Conservation (phyloP, 2,797 vertebrate species). For the Gymnodraco acuticeps region DNA sequence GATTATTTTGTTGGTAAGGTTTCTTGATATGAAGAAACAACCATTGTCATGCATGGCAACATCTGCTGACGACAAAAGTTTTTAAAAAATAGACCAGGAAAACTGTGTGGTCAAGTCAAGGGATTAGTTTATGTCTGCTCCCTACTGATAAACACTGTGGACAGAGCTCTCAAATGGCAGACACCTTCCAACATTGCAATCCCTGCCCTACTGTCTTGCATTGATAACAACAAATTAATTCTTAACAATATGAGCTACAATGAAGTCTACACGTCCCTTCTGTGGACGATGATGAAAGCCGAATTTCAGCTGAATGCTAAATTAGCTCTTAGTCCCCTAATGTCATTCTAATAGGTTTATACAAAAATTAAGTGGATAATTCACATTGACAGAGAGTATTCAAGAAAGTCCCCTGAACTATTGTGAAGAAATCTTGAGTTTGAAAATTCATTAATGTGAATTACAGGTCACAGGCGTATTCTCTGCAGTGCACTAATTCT, state of each 20-base stretch:
- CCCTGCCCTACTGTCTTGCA: slow-evolving; percentile 29
- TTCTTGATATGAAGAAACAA: not conserved
- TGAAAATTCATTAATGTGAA: slow-evolving; percentile 59
- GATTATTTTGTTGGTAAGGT: not conserved
- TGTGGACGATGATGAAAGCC: slow-evolving; percentile 15
- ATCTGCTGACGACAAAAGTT: not conserved
- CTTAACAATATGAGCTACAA: slow-evolving; percentile 42
- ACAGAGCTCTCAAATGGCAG: slow-evolving; percentile 32
- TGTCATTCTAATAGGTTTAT: slow-evolving; percentile 43
- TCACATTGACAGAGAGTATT: slow-evolving; percentile 41
- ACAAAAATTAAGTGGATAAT: slow-evolving; percentile 46
- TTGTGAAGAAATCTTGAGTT: slow-evolving; percentile 37
- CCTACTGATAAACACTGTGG: slow-evolving; percentile 35
- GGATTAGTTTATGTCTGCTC: slow-evolving; percentile 47
- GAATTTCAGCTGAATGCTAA: slow-evolving; percentile 47
- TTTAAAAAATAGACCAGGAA: slow-evolving; percentile 29
- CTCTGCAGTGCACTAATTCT: slow-evolving; percentile 52
- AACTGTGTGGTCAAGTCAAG: slow-evolving; percentile 37
- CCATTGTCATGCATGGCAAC: slow-evolving; percentile 10
- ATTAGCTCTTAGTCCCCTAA: slow-evolving; percentile 31
- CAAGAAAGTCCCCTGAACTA: slow-evolving; percentile 40
- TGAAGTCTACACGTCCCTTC: not conserved
- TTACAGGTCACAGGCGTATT: slow-evolving; percentile 64
- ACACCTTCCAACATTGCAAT: slow-evolving; percentile 30
- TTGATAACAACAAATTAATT: slow-evolving; percentile 39